Percentiles rank a stretch among this genome's conserved stretches.
Conservation (phyloP, 2,888 invertebrate genomes). For the Cryptophagus acutangulus region DNA sequence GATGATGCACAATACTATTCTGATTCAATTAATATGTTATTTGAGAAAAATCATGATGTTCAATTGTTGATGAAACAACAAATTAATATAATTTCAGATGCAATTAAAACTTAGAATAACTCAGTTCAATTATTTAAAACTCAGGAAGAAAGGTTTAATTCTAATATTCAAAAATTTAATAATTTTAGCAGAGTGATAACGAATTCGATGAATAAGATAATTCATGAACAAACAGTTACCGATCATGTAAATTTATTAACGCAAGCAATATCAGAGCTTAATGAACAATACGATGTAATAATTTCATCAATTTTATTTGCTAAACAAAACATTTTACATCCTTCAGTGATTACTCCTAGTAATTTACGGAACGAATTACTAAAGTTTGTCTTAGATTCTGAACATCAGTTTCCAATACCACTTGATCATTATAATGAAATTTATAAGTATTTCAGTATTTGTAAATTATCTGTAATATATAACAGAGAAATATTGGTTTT, state of each 20-base stretch:
- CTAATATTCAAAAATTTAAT: constrained; percentile 3
- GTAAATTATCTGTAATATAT: constrained; percentile 7
- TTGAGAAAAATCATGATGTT: constrained; percentile 14
- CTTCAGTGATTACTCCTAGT: constrained; percentile 13
- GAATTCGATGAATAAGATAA: neutral
- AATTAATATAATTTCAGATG: constrained; percentile 19
- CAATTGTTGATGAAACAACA: constrained; percentile 20
- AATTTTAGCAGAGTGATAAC: neutral
- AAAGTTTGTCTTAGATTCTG: constrained; percentile 8
- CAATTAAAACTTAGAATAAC: constrained; percentile 21
- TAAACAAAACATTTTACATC: constrained; percentile 12
- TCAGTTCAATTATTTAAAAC: constrained; percentile 13
- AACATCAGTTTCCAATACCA: constrained; percentile 3
- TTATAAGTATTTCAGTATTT: constrained; percentile 1
- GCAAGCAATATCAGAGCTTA: constrained; percentile 1
- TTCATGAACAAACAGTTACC: neutral
- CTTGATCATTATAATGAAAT: neutral
- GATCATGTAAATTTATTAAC: constrained; percentile 2
- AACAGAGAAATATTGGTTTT: constrained; percentile 9
- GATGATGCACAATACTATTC: constrained; percentile 9
- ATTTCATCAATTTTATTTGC: constrained; percentile 11
- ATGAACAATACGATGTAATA: constrained; percentile 8
- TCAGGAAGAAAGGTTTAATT: constrained; percentile 13
- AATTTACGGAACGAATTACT: constrained; percentile 8
- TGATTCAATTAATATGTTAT: constrained; percentile 14